phyloP scores from a whole-genome alignment of 2,888 invertebrate genomes.

The Uropetala carovei region DNA sequence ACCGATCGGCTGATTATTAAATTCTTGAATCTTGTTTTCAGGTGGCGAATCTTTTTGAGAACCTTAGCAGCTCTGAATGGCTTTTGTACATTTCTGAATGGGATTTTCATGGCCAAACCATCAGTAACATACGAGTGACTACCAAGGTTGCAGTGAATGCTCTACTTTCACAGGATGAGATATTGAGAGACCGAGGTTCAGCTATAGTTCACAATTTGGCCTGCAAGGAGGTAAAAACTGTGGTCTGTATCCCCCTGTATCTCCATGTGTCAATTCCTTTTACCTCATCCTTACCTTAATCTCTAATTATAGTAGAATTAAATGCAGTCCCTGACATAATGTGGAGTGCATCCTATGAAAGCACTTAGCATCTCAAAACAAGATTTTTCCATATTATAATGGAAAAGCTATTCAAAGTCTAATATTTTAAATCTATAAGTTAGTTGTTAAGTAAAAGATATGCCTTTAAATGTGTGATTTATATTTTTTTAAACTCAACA shows the following conservation, averaged over 20 bases:
- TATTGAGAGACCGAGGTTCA: constrained; percentile 87
- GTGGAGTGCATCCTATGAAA: background rate
- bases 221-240: constrained; percentile 97
- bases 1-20: constrained; percentile 46
- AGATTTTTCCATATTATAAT: too few species aligned
- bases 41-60: constrained; percentile 94
- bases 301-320: background rate
- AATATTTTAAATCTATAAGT: too few species aligned
- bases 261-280: constrained; percentile 31
- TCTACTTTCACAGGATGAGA: constrained; percentile 83
- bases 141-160: constrained; percentile 94
- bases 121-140: constrained; percentile 92
- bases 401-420: too few species aligned
- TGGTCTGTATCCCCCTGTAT: constrained; percentile 87
- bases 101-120: constrained; percentile 85
- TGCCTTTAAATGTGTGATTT: too few species aligned
- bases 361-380: too few species aligned
- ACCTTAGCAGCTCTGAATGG: constrained; percentile 93
- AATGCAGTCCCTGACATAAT: too few species aligned
- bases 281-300: background rate
- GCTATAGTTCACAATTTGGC: constrained; percentile 94
- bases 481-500: too few species aligned
- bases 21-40: constrained; percentile 72
- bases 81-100: constrained; percentile 95
- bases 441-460: too few species aligned